Conservation (phyloP, 1,140 invertebrate genomes). For the Lysiphlebus fabarum region DNA sequence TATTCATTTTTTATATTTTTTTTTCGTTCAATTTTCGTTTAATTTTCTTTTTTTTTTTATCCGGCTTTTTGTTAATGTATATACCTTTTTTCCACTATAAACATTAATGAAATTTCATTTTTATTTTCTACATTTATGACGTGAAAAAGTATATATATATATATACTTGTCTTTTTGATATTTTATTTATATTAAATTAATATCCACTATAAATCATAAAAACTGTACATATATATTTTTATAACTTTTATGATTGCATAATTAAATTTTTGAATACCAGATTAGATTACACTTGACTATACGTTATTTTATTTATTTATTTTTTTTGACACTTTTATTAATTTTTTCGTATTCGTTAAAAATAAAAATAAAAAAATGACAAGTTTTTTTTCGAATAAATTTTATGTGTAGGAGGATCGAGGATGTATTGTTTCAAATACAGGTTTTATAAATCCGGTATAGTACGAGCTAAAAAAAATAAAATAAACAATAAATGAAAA, state of each 20-base stretch:
- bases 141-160: too few relatives aligned
- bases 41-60: conserved; percentile 14
- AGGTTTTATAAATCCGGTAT: conserved; percentile 15
- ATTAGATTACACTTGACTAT: too few relatives aligned
- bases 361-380: conserved; percentile 21
- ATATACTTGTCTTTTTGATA: too few relatives aligned
- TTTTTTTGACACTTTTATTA: conserved; percentile 8
- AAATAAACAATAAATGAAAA: background rate
- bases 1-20: conserved; percentile 6
- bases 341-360: background rate
- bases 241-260: too few relatives aligned
- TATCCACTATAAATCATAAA: too few relatives aligned
- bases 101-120: too few relatives aligned
- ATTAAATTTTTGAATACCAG: too few relatives aligned
- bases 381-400: conserved; percentile 4
- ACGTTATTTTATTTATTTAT: background rate
- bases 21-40: conserved; percentile 8
- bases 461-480: background rate
- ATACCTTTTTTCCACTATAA: too few relatives aligned
- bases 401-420: conserved; percentile 29
- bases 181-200: too few relatives aligned
- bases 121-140: too few relatives aligned
- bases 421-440: conserved; percentile 30
- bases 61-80: background rate
- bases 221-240: too few relatives aligned